A percentile compares a stretch with the other conserved stretches of the same genome.
Evolutionary conservation across 2,888 invertebrate genomes (phyloP).

Genomic region (Adineta ricciae): DNA sequence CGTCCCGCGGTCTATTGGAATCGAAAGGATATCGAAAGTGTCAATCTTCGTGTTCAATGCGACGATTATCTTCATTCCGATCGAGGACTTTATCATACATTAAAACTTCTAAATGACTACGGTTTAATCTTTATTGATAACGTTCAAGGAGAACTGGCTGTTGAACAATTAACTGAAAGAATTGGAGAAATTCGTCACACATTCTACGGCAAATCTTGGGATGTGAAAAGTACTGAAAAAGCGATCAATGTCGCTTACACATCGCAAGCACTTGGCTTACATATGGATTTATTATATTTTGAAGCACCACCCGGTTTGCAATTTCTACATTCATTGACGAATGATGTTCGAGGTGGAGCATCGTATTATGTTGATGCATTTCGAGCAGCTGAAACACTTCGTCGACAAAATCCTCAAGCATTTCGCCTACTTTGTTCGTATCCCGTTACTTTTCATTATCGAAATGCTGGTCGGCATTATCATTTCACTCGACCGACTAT

Average conservation of each 20-base stretch:
- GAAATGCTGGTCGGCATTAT: background rate
- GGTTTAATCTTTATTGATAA: background rate
- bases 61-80: background rate
- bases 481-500: background rate
- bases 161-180: conserved; percentile 36
- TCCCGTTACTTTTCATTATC: conserved; percentile 45
- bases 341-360: conserved; percentile 42
- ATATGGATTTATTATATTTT: conserved; percentile 44
- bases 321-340: conserved; percentile 42
- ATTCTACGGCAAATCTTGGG: conserved; percentile 38
- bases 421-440: conserved; percentile 40
- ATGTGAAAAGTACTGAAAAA: conserved; percentile 38
- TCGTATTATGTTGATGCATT: conserved; percentile 41
- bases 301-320: conserved; percentile 46
- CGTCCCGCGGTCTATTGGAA: background rate
- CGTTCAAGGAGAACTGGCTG: background rate
- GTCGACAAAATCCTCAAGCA: conserved; percentile 37
- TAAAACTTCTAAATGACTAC: background rate
- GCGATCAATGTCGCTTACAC: conserved; percentile 45
- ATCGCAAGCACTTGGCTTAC: conserved; percentile 38
- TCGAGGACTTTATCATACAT: background rate
- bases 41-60: background rate
- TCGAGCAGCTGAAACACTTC: conserved; percentile 40
- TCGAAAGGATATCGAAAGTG: background rate
- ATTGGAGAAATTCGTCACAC: conserved; percentile 37